Evolutionary conservation across 2,888 invertebrate species (phyloP).

Genomic region (Hypomecis atomaria): DNA sequence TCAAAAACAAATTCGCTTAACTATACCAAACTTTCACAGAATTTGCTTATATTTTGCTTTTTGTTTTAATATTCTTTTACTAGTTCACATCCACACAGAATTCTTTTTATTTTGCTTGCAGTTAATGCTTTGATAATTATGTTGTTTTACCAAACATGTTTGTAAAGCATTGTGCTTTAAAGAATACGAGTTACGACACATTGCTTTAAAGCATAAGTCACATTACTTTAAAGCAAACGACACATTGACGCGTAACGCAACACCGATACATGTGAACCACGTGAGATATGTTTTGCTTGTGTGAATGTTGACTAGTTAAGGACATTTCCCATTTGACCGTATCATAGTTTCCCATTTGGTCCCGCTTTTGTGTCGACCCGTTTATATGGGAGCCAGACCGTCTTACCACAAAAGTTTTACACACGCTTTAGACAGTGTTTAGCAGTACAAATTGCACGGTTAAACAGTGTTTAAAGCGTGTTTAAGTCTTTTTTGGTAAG

Average conservation of each 20-base stretch:
- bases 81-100: slow-evolving; percentile 60
- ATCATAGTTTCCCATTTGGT: background rate
- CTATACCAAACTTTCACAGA: too few relatives aligned
- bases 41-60: background rate
- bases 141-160: slow-evolving; percentile 18
- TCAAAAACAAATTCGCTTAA: background rate
- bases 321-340: background rate
- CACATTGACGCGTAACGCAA: slow-evolving; percentile 48
- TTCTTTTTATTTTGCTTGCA: slow-evolving; percentile 41
- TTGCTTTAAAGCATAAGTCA: too few relatives aligned
- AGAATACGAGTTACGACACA: background rate
- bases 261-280: slow-evolving; percentile 32
- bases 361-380: background rate
- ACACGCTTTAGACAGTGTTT: too few relatives aligned
- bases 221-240: slow-evolving; percentile 9
- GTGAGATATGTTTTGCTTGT: slow-evolving; percentile 53
- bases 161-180: slow-evolving; percentile 45
- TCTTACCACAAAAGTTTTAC: too few relatives aligned
- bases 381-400: too few relatives aligned
- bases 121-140: slow-evolving; percentile 23
- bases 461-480: too few relatives aligned
- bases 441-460: too few relatives aligned
- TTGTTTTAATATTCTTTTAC: slow-evolving; percentile 25
- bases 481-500: too few relatives aligned
- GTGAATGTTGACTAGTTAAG: slow-evolving; percentile 57